Conservation (phyloP, 2,888 invertebrate genomes). For the Tipula helvola region DNA sequence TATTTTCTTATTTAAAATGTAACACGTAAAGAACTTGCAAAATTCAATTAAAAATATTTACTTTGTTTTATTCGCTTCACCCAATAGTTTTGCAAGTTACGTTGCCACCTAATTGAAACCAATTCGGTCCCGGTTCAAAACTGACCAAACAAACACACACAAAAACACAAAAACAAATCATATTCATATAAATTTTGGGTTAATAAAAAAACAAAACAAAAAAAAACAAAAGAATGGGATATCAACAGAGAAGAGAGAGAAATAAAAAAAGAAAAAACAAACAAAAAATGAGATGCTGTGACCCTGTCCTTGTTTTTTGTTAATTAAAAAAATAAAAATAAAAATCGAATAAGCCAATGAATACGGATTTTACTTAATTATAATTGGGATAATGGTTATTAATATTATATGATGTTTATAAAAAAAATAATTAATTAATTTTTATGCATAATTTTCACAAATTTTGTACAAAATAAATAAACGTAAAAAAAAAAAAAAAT, state of each 20-base stretch:
- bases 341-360: not conserved
- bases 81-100: no score
- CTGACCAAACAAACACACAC: not conserved
- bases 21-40: no score
- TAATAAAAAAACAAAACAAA: not conserved
- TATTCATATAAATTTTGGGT: not conserved
- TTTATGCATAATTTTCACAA: not conserved
- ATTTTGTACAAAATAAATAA: not conserved
- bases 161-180: no score
- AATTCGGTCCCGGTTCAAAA: not conserved
- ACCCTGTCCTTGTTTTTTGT: not conserved
- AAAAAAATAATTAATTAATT: not conserved
- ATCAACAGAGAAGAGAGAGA: not conserved
- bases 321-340: not conserved
- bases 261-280: not conserved
- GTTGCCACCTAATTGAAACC: not conserved
- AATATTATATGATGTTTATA: not conserved
- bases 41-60: no score
- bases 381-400: not conserved
- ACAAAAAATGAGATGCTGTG: not conserved
- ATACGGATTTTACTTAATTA: not conserved
- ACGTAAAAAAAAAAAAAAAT: not conserved
- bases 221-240: not conserved
- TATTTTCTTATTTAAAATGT: no score
- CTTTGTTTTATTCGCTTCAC: no score